phyloP scores from a whole-genome alignment of 2,113 vertebrate genomes.

The Mesocricetus auratus region DNA sequence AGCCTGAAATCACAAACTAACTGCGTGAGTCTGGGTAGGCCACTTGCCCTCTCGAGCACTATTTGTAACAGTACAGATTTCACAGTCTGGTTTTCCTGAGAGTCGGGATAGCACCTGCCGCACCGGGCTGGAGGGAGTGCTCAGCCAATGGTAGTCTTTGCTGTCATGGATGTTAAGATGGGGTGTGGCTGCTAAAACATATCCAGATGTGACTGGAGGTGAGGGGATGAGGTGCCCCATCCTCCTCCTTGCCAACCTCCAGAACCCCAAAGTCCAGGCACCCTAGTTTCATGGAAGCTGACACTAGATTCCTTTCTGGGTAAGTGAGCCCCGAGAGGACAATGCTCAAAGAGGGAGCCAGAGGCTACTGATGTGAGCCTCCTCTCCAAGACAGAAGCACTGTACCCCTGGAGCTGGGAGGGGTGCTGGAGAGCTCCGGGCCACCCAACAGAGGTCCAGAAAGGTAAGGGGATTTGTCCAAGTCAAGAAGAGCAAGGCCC shows the following conservation, averaged over 20 bases:
- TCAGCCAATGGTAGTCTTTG: rapidly evolving
- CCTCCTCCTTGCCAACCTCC: not conserved
- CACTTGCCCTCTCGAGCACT: not conserved
- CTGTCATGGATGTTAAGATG: rapidly evolving
- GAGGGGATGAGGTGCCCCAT: rapidly evolving
- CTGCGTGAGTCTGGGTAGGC: not conserved
- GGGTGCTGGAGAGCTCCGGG: not conserved
- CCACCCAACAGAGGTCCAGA: not conserved
- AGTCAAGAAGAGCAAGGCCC: not conserved
- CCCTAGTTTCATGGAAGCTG: rapidly evolving
- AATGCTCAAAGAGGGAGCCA: rapidly evolving
- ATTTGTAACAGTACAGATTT: too few relatives aligned
- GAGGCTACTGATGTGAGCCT: not conserved
- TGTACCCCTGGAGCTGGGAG: not conserved
- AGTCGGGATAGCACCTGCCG: rapidly evolving
- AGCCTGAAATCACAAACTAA: not conserved
- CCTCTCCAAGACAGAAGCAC: too few relatives aligned
- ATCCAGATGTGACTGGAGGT: not conserved
- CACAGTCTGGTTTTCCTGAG: not conserved
- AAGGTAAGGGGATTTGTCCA: not conserved
- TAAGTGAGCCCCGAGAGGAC: not conserved
- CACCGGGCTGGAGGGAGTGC: not conserved
- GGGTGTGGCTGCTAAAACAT: not conserved
- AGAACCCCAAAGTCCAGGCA: not conserved
- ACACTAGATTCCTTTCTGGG: not conserved